A percentile compares a stretch with the other conserved stretches of the same genome.
These are phyloP conservation scores for Epinotia nisella DNA, from an alignment of 2,888 invertebrate species.

Conservation along the genomic window DNA sequence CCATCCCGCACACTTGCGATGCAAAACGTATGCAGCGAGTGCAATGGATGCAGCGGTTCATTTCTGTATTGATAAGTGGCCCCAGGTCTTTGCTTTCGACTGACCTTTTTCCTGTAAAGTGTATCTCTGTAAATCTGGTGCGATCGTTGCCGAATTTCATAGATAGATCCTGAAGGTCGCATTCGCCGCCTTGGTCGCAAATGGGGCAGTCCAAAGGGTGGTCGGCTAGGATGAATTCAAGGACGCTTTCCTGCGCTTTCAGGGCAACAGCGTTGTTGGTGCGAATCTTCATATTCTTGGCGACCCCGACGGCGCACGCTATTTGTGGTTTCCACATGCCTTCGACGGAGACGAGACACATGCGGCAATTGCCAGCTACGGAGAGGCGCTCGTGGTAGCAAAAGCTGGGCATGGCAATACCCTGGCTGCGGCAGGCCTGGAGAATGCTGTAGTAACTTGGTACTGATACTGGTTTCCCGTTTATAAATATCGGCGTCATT, in stretches of 20 bases:
- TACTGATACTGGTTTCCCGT: conserved; percentile 95
- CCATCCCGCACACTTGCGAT: conserved; percentile 98
- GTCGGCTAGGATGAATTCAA: conserved; percentile 98
- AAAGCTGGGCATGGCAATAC: conserved; percentile 91
- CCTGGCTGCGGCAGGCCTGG: conserved; percentile 80
- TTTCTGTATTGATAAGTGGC: conserved; percentile 97
- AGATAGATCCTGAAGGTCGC: conserved; percentile 97
- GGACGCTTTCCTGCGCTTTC: conserved; percentile 89
- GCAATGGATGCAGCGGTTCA: conserved; percentile 99
- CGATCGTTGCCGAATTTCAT: conserved; percentile 98
- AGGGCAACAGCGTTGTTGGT: conserved; percentile 95
- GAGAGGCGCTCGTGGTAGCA: conserved; percentile 99
- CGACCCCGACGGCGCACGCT: conserved; percentile 99
- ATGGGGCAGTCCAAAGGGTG: conserved; percentile 99
- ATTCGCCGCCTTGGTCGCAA: conserved; percentile 98
- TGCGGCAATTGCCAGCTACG: conserved; percentile 99
- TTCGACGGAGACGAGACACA: conserved; percentile 99
- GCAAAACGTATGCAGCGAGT: conserved; percentile 99
- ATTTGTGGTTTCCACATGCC: conserved; percentile 98
- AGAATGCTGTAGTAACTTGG: conserved; percentile 97
- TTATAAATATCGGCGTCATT: conserved; percentile 92
- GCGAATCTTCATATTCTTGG: conserved; percentile 98
- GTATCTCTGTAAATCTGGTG: conserved; percentile 95
- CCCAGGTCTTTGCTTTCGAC: conserved; percentile 99
- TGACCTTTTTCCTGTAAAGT: conserved; percentile 95